Evolutionary conservation across 2,888 invertebrate species (phyloP).

Genomic region (Hydriomena furcata): DNA sequence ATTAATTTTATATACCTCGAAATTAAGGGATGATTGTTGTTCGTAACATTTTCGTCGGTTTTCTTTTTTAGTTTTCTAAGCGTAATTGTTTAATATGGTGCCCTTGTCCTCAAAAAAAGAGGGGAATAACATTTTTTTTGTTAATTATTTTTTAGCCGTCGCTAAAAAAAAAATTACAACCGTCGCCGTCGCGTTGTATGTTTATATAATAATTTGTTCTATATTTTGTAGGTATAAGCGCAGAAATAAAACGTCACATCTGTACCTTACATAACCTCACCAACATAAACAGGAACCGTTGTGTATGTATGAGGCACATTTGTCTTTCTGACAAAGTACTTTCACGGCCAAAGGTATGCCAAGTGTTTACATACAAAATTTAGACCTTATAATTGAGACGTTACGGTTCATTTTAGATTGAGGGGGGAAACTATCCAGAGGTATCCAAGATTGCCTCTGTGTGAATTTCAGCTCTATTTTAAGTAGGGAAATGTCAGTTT

Average conservation of each 20-base stretch:
- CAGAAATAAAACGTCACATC: slow-evolving; percentile 36
- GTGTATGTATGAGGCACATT: slow-evolving; percentile 60
- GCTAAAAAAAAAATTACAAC: too few species aligned
- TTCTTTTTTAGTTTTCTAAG: too few species aligned
- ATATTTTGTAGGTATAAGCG: too few species aligned
- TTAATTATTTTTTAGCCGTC: too few species aligned
- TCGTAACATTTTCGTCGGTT: too few species aligned
- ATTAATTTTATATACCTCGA: too few species aligned
- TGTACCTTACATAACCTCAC: slow-evolving; percentile 42
- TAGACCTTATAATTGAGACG: slow-evolving; percentile 14
- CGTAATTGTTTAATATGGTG: too few species aligned
- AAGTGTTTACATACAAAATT: slow-evolving; percentile 24
- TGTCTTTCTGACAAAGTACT: slow-evolving; percentile 62
- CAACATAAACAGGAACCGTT: slow-evolving; percentile 46
- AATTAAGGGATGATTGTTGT: too few species aligned
- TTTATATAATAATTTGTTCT: too few species aligned
- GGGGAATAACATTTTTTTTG: too few species aligned
- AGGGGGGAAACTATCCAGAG: slow-evolving; percentile 4
- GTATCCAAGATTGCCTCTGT: neutral
- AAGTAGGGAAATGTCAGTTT: neutral
- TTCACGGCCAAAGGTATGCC: slow-evolving; percentile 54
- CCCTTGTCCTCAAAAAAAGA: too few species aligned
- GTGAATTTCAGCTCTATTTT: slow-evolving; percentile 18
- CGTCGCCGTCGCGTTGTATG: too few species aligned
- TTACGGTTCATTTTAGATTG: slow-evolving; percentile 34